Conservation (phyloP, 2,888 invertebrate species). For the Onchidella celtica region DNA sequence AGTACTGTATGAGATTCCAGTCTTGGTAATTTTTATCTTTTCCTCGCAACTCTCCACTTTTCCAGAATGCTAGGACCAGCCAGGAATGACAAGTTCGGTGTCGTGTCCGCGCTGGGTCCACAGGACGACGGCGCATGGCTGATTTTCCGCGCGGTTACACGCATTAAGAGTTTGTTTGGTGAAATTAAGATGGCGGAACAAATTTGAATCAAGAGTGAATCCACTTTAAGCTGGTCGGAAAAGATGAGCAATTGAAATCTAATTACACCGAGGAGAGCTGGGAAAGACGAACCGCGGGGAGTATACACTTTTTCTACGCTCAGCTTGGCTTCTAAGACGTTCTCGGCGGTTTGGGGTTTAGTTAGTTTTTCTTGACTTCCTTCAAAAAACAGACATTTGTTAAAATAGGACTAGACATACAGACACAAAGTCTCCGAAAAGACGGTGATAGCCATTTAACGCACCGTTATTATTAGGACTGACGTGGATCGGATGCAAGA, state of each 20-base stretch:
- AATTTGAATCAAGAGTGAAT: conserved; percentile 14
- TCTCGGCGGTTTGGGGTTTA: not conserved
- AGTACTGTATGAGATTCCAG: too few species aligned
- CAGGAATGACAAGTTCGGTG: too few species aligned
- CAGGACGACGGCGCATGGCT: too few species aligned
- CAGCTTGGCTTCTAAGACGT: too few species aligned
- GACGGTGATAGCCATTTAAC: not conserved
- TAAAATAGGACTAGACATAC: not conserved
- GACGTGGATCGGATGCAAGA: too few species aligned
- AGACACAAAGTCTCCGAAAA: not conserved
- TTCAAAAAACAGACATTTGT: not conserved
- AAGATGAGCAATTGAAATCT: conserved; percentile 20
- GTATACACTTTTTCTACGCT: not conserved
- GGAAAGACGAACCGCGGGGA: not conserved
- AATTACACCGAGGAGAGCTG: not conserved
- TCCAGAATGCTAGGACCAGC: too few species aligned
- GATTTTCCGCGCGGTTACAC: not conserved
- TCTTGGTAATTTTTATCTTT: too few species aligned
- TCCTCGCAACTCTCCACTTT: too few species aligned
- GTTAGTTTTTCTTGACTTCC: not conserved
- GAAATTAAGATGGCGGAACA: conserved; percentile 26
- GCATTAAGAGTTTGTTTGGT: not conserved
- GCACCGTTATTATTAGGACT: not conserved
- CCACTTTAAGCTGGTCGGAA: conserved; percentile 2
- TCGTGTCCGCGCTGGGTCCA: not conserved